These are phyloP conservation scores for Epinephelus awoara DNA, from an alignment of 2,797 vertebrate species.

Conservation along the genomic window DNA sequence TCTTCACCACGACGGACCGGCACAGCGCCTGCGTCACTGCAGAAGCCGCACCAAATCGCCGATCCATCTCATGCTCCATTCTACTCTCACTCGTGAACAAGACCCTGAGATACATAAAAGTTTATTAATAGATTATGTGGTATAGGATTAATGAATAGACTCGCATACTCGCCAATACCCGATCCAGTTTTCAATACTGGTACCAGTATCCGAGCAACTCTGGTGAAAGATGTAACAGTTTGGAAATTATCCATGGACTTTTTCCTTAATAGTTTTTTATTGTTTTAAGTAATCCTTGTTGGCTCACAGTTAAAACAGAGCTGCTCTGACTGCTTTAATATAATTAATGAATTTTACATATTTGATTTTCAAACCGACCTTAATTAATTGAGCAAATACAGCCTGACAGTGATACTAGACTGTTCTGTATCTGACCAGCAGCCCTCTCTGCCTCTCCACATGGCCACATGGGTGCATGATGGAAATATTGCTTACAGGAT, in stretches of 20 bases:
- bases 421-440: background rate
- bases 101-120: too few relatives aligned
- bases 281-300: background rate
- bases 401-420: background rate
- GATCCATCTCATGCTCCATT: too few relatives aligned
- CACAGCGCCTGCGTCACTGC: too few relatives aligned
- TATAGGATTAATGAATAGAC: too few relatives aligned
- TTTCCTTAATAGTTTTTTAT: background rate
- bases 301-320: background rate
- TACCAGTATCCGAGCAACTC: too few relatives aligned
- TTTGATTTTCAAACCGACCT: background rate
- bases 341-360: background rate
- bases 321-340: background rate
- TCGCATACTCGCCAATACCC: too few relatives aligned
- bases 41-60: too few relatives aligned
- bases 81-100: too few relatives aligned
- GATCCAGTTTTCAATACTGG: too few relatives aligned
- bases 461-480: background rate
- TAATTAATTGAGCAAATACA: background rate
- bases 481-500: background rate
- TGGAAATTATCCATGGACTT: background rate
- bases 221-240: slow-evolving; percentile 5
- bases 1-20: too few relatives aligned
- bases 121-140: too few relatives aligned
- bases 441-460: background rate